Conservation (phyloP, 2,888 invertebrate genomes). For the Corythucha ciliata region DNA sequence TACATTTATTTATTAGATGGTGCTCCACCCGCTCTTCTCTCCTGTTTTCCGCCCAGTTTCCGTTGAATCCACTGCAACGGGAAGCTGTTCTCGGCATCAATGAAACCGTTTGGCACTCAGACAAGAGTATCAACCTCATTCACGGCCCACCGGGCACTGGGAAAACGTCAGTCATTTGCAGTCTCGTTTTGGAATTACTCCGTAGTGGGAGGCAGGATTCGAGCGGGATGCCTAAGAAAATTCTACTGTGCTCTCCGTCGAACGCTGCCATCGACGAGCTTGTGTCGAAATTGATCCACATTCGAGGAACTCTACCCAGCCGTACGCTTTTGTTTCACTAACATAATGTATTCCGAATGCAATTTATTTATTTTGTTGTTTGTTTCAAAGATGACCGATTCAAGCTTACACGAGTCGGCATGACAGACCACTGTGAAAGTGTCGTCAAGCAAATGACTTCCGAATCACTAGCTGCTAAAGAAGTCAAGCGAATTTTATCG, state of each 20-base stretch:
- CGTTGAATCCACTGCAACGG: conserved; percentile 54
- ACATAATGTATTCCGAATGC: no score
- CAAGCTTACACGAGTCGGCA: conserved; percentile 60
- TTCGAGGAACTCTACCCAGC: conserved; percentile 41
- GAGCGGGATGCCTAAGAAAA: conserved; percentile 40
- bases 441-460: no score
- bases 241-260: conserved; percentile 76
- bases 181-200: conserved; percentile 59
- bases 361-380: no score
- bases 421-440: no score
- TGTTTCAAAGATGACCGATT: conserved; percentile 44
- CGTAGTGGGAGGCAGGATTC: conserved; percentile 39
- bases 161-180: conserved; percentile 70
- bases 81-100: conserved; percentile 51
- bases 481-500: no score
- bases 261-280: conserved; percentile 80
- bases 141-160: conserved; percentile 81
- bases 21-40: no score
- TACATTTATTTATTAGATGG: no score
- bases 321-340: no score
- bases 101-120: conserved; percentile 42
- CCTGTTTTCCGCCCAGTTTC: no score
- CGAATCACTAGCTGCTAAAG: no score
- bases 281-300: conserved; percentile 51
- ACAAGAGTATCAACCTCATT: conserved; percentile 61